Evolutionary conservation across 2,113 vertebrate species (phyloP), one percentile per base, ranked within the genome.

Genomic region (Thomomys bottae): DNA sequence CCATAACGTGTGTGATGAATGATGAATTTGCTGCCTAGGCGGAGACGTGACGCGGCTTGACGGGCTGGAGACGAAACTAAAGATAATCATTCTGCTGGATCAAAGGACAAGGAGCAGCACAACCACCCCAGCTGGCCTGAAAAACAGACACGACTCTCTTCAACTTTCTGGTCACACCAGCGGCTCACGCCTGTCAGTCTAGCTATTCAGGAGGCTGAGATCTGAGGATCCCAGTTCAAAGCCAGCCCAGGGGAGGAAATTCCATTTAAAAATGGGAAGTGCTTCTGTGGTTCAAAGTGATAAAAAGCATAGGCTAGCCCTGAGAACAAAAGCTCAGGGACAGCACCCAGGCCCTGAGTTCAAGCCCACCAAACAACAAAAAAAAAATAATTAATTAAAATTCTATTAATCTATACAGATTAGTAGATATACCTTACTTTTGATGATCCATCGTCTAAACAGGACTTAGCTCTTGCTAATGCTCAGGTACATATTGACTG

Each of bases 11-110:
- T 93, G 93, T 96, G 94, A 96, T 90, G 97, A 97, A 94, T 86
- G 94, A n/a, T n/a, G n/a, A n/a, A n/a, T n/a, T 95, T 96, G 97
- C 95, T 93, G 94, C 92, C 64, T 96, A 94, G 87, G 96, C 96
- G 96, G 54, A 91, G 90, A 95, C 85, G 72, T 95, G 97, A 97
- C 97, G 96, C 93, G 70, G 26, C 94, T 91, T 89, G 94, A 94
- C 66, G 93, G 87, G 92, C 87, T 79, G 92, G 77, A 93, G 95
- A 95, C 94, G 93, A 96, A 97, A 97, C 97, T 94, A 94, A 91
- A 97, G 84, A 89, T 95, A 89, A 94, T 89, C 89, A 82, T 84
- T 95, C 95, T 63, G 85, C 92, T 95, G 34, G 67, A 76, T 89
- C 96, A 34, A 82, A 91, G 86, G 77, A 96, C 82, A 95, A 91